phyloP scores from a whole-genome alignment of 2,113 vertebrate genomes.

The Cyanoliseus patagonus region DNA sequence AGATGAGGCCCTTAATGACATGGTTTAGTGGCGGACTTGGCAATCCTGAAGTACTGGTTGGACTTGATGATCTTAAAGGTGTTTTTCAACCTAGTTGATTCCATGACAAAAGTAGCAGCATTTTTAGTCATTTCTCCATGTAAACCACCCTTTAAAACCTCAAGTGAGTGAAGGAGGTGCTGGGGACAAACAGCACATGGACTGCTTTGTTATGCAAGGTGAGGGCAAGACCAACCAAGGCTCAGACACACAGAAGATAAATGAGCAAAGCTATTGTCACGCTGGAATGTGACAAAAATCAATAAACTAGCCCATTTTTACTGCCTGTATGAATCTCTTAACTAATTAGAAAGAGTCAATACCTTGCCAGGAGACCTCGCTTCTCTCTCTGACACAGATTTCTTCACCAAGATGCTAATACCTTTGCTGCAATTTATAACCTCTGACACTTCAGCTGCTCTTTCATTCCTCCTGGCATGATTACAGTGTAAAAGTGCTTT shows the following conservation, averaged over 20 bases:
- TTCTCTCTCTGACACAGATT: not conserved
- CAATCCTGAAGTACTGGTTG: not conserved
- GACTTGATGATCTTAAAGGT: not conserved
- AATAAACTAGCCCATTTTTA: constrained; percentile 36
- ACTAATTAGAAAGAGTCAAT: constrained; percentile 40
- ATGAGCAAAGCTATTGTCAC: not conserved
- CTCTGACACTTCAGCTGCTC: constrained; percentile 35
- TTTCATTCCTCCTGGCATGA: constrained; percentile 49
- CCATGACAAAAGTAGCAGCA: not conserved
- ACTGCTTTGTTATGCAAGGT: not conserved
- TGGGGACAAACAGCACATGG: accelerated
- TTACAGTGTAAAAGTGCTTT: constrained; percentile 45
- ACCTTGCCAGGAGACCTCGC: not conserved
- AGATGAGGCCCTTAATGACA: not conserved
- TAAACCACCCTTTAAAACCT: not conserved
- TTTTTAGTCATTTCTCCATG: not conserved
- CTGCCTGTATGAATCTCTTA: constrained; percentile 34
- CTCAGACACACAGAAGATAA: not conserved
- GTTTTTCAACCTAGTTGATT: not conserved
- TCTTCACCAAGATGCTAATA: constrained; percentile 20
- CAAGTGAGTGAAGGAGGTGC: not conserved
- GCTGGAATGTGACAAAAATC: not conserved
- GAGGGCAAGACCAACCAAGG: not conserved
- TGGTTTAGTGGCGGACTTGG: not conserved
- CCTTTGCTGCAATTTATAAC: constrained; percentile 45